These are phyloP conservation scores for Malacoraja senta DNA, from an alignment of 2,797 vertebrate genomes.

Conservation along the genomic window DNA sequence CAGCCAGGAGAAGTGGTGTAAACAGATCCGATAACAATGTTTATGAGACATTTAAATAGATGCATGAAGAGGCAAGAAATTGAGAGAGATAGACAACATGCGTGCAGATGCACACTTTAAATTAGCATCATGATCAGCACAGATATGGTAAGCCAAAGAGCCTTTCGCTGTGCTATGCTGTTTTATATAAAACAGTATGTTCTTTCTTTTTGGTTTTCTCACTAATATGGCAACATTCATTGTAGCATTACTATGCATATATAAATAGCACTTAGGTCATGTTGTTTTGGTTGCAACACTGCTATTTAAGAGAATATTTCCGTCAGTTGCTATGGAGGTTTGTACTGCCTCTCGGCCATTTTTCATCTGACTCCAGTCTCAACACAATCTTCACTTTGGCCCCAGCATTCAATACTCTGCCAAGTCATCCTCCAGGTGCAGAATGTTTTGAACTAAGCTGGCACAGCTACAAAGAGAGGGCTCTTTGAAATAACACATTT, in stretches of 20 bases:
- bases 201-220: neutral
- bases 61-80: too few species aligned
- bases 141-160: too few species aligned
- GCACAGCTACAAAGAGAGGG: neutral
- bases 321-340: slow-evolving; percentile 5
- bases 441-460: neutral
- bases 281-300: neutral
- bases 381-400: neutral
- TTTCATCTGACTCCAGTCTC: slow-evolving; percentile 1
- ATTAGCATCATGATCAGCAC: too few species aligned
- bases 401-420: neutral
- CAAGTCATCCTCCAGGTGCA: neutral
- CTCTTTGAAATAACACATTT: neutral
- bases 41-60: too few species aligned
- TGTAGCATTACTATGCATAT: neutral
- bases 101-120: too few species aligned
- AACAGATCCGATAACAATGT: too few species aligned
- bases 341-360: neutral
- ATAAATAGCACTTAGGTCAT: neutral
- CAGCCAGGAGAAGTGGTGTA: too few species aligned
- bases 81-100: too few species aligned
- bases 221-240: neutral
- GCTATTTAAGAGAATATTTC: neutral
- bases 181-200: too few species aligned
- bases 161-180: too few species aligned